These are phyloP conservation scores for Argyrosomus regius DNA, from an alignment of 2,797 vertebrate genomes.

Conservation along the genomic window DNA sequence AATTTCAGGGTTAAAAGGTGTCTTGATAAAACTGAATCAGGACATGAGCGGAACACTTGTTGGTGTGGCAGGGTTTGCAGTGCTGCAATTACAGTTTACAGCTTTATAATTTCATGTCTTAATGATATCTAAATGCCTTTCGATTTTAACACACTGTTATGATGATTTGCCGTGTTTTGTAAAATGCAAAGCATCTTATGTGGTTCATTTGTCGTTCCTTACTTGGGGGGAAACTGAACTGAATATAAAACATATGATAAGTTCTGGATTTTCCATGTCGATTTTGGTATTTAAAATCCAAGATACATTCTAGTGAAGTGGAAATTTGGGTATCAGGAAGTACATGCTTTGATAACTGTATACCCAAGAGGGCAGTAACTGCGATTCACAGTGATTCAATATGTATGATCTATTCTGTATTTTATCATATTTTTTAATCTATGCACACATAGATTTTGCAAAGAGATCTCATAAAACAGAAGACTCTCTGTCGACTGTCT, in stretches of 20 bases:
- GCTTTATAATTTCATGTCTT: not conserved
- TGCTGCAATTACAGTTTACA: constrained; percentile 6
- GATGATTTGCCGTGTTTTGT: not conserved
- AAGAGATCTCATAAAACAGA: constrained; percentile 20
- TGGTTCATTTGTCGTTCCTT: not conserved
- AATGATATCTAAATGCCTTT: constrained; percentile 6
- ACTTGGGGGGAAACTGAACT: not conserved
- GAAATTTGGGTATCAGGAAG: not conserved
- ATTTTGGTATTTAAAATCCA: not conserved
- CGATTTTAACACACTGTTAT: not conserved
- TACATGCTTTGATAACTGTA: not conserved
- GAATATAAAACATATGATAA: not conserved
- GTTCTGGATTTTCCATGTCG: not conserved
- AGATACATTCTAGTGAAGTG: not conserved
- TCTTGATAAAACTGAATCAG: constrained; percentile 18
- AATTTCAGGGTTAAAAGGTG: constrained; percentile 28
- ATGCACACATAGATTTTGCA: too few species aligned
- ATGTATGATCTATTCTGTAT: not conserved
- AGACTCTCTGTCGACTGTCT: not conserved
- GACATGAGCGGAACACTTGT: constrained; percentile 11
- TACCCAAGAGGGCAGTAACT: not conserved
- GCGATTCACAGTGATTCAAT: not conserved
- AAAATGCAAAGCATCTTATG: not conserved
- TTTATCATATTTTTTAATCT: not conserved
- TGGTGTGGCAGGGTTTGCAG: constrained; percentile 9